These are phyloP conservation scores for Synergus laeviventris DNA, from an alignment of 2,888 invertebrate genomes.

Conservation along the genomic window DNA sequence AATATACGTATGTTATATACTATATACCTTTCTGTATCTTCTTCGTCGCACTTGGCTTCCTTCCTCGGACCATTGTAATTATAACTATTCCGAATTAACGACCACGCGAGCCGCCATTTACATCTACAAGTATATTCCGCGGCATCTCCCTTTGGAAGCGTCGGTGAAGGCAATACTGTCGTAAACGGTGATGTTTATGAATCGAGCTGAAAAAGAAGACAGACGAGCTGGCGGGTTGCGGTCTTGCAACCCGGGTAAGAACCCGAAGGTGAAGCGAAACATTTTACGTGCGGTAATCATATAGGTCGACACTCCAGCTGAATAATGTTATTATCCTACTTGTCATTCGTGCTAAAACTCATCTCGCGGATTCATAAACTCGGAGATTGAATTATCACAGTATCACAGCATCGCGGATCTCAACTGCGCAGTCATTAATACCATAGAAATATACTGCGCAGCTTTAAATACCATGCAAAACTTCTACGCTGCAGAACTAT, in stretches of 20 bases:
- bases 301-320: slow-evolving; percentile 61
- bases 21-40: background rate
- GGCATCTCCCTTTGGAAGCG: slow-evolving; percentile 32
- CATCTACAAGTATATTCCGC: slow-evolving; percentile 30
- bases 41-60: background rate
- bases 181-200: slow-evolving; percentile 38
- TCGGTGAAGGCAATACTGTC: slow-evolving; percentile 34
- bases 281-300: slow-evolving; percentile 60
- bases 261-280: slow-evolving; percentile 41
- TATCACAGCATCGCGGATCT: background rate
- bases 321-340: slow-evolving; percentile 65
- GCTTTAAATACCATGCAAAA: background rate
- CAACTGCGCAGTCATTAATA: background rate
- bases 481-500: background rate
- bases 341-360: slow-evolving; percentile 54
- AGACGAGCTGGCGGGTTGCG: slow-evolving; percentile 37
- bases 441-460: background rate
- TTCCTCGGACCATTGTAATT: slow-evolving; percentile 55
- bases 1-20: slow-evolving; percentile 8
- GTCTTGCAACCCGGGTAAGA: slow-evolving; percentile 18
- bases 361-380: slow-evolving; percentile 8
- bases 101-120: slow-evolving; percentile 44
- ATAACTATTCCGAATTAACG: slow-evolving; percentile 63
- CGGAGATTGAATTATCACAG: background rate
- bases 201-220: slow-evolving; percentile 38